A percentile compares a stretch with the other conserved stretches of the same genome.
These are phyloP conservation scores for Drosophila tanythrix DNA, from an alignment of 2,888 invertebrate genomes.

Conservation along the genomic window DNA sequence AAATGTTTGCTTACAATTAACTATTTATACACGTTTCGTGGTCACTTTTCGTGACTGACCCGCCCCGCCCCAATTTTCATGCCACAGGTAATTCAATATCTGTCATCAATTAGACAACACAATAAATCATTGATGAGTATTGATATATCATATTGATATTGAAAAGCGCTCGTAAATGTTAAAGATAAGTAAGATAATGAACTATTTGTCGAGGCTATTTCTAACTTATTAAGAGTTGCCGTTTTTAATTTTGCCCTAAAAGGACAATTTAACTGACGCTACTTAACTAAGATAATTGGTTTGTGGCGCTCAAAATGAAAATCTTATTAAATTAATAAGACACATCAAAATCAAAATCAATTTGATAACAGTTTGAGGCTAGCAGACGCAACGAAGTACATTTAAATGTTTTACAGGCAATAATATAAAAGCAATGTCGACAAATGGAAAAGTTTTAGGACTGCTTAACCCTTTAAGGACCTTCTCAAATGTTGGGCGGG, in stretches of 20 bases:
- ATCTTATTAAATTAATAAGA: not conserved
- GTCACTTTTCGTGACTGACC: not conserved
- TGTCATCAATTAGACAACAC: not conserved
- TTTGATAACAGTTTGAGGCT: not conserved
- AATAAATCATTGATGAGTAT: not conserved
- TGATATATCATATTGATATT: no score
- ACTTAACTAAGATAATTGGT: not conserved
- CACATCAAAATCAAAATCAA: not conserved
- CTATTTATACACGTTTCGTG: not conserved
- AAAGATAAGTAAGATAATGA: not conserved
- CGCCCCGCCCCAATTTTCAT: not conserved
- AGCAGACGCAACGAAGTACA: not conserved
- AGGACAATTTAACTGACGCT: not conserved
- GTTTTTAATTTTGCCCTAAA: not conserved
- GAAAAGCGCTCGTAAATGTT: no score
- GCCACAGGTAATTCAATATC: not conserved
- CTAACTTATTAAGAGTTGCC: not conserved
- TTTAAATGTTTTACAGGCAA: not conserved
- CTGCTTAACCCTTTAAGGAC: conserved; percentile 30
- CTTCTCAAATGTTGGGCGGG: conserved; percentile 23
- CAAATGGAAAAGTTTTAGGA: conserved; percentile 62
- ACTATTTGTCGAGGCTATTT: not conserved
- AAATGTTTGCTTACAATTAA: not conserved
- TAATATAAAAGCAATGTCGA: conserved; percentile 13
- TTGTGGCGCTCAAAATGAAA: not conserved